phyloP scores from a whole-genome alignment of 2,797 vertebrate species.

The Phoebastria nigripes region DNA sequence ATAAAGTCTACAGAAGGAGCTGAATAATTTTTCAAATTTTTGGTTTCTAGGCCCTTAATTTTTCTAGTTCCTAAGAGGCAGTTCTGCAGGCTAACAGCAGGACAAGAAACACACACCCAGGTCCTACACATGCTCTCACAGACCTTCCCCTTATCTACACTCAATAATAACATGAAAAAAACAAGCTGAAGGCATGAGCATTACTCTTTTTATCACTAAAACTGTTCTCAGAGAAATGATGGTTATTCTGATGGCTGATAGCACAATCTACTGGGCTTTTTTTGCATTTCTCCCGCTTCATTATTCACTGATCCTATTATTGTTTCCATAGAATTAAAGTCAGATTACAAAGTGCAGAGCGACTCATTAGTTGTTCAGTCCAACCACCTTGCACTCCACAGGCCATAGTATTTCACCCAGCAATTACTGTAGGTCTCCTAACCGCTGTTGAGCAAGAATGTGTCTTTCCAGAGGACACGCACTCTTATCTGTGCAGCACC shows the following conservation, averaged over 20 bases:
- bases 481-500: background rate
- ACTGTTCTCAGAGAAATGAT: background rate
- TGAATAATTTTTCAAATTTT: background rate
- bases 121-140: background rate
- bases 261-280: constrained; percentile 53
- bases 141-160: background rate
- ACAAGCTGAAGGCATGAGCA: background rate
- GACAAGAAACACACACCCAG: background rate
- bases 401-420: background rate
- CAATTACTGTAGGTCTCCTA: background rate
- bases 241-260: background rate
- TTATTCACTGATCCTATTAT: background rate
- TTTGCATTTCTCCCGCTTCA: background rate
- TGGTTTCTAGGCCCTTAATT: background rate
- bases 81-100: background rate
- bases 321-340: background rate
- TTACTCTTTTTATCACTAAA: background rate
- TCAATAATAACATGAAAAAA: background rate
- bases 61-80: background rate
- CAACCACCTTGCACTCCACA: background rate
- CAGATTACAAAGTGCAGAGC: background rate
- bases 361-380: background rate
- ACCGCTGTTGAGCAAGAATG: fast-evolving
- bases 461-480: background rate
- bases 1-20: background rate